phyloP scores from a whole-genome alignment of 2,888 invertebrate species.

The Mythimna vitellina region DNA sequence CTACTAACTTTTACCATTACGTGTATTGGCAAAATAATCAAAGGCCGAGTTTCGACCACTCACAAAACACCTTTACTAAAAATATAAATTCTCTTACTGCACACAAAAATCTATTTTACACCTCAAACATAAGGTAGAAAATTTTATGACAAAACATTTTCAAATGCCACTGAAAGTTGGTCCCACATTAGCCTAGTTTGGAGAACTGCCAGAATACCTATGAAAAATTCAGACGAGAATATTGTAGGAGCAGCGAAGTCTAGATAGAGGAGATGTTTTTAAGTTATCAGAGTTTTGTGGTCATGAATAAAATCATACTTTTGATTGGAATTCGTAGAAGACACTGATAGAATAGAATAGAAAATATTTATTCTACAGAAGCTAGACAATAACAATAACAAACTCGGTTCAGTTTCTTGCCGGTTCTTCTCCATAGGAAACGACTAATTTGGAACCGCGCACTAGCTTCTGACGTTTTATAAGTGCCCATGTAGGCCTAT shows the following conservation, averaged over 20 bases:
- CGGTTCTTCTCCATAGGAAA: too few species aligned
- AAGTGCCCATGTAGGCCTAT: too few species aligned
- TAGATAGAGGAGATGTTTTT: conserved; percentile 36
- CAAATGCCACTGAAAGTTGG: conserved; percentile 39
- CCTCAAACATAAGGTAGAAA: background rate
- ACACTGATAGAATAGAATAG: conserved; percentile 1
- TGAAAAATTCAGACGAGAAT: conserved; percentile 59
- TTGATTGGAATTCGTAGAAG: background rate
- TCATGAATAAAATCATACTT: conserved; percentile 24
- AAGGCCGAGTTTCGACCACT: conserved; percentile 38
- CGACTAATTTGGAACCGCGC: too few species aligned
- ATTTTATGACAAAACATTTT: background rate
- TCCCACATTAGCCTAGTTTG: conserved; percentile 47
- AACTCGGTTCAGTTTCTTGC: too few species aligned
- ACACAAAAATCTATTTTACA: conserved; percentile 22
- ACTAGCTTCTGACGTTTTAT: too few species aligned
- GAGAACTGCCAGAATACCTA: conserved; percentile 55
- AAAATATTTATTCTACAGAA: too few species aligned
- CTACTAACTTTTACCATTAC: conserved; percentile 25
- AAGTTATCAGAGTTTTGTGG: conserved; percentile 16
- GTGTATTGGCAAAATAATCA: conserved; percentile 54
- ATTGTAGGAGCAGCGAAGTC: conserved; percentile 36
- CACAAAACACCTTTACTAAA: conserved; percentile 27
- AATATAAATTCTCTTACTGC: background rate
- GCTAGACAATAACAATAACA: too few species aligned